phyloP scores from a whole-genome alignment of 2,113 vertebrate species.

The Heptranchias perlo region DNA sequence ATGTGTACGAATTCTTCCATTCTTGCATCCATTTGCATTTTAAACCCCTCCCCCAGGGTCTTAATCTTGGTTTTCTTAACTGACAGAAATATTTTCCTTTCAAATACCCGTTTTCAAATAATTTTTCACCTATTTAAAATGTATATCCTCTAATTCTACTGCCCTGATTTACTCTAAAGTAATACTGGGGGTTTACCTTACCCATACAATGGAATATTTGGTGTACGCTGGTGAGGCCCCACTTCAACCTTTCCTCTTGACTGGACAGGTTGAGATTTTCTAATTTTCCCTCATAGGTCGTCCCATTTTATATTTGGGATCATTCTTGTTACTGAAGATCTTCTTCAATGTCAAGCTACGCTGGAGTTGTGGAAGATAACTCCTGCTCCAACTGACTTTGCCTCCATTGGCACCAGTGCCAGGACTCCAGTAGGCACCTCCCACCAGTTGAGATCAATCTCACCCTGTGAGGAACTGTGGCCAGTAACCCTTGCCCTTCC shows the following conservation, averaged over 20 bases:
- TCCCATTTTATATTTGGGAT: background rate
- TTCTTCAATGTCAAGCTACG: background rate
- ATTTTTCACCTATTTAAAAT: background rate
- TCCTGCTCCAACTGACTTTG: background rate
- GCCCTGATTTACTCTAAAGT: background rate
- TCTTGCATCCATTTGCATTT: too few relatives aligned
- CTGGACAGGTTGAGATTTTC: background rate
- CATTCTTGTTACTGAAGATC: background rate
- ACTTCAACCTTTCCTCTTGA: background rate
- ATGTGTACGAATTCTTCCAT: too few relatives aligned
- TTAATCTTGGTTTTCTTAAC: background rate
- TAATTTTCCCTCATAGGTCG: background rate
- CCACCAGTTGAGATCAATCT: background rate
- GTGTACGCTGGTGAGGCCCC: background rate
- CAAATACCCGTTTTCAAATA: background rate
- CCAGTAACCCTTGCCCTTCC: background rate
- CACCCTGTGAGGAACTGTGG: background rate
- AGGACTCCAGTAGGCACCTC: background rate
- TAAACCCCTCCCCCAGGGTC: background rate
- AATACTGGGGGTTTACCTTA: background rate
- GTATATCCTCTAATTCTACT: background rate
- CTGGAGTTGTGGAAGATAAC: background rate
- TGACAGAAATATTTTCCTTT: background rate
- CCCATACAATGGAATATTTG: background rate
- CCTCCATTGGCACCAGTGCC: background rate